phyloP scores from a whole-genome alignment of 2,888 invertebrate species.

The Lucinisca nassula region DNA sequence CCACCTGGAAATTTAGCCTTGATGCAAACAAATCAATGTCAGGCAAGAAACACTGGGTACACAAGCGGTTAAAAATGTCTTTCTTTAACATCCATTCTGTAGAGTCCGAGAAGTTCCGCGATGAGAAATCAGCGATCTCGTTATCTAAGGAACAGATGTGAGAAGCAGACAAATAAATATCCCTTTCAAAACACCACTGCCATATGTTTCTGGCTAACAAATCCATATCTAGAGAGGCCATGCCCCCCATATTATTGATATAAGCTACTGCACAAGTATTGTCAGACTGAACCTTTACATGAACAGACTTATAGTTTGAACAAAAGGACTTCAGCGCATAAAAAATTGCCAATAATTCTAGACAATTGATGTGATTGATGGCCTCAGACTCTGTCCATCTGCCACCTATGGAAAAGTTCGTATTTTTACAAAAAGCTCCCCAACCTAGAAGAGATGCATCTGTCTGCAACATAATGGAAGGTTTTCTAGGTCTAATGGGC shows the following conservation, averaged over 20 bases:
- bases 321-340: slow-evolving; percentile 33
- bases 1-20: slow-evolving; percentile 39
- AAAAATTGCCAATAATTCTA: slow-evolving; percentile 48
- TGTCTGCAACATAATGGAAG: slow-evolving; percentile 28
- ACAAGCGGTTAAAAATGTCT: slow-evolving; percentile 30
- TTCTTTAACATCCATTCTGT: slow-evolving; percentile 53
- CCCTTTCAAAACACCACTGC: slow-evolving; percentile 43
- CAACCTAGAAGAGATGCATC: slow-evolving; percentile 43
- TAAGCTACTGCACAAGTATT: slow-evolving; percentile 46
- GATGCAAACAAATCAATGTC: slow-evolving; percentile 61
- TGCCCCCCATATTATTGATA: slow-evolving; percentile 48
- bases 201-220: slow-evolving; percentile 32
- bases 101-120: slow-evolving; percentile 43
- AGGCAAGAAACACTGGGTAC: slow-evolving; percentile 32
- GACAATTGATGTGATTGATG: slow-evolving; percentile 35
- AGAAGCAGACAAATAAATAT: slow-evolving; percentile 43
- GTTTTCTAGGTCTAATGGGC: slow-evolving; percentile 23
- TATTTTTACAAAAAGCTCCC: slow-evolving; percentile 17
- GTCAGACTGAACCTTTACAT: slow-evolving; percentile 41
- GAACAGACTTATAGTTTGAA: not conserved
- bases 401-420: slow-evolving; percentile 16
- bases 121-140: slow-evolving; percentile 41
- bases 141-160: slow-evolving; percentile 34
- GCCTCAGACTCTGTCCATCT: slow-evolving; percentile 29
- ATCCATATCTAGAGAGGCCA: slow-evolving; percentile 20